Percentiles rank a stretch among this genome's conserved stretches.
Evolutionary conservation across 2,113 vertebrate species (phyloP).

Genomic region (Gymnobelideus leadbeateri): DNA sequence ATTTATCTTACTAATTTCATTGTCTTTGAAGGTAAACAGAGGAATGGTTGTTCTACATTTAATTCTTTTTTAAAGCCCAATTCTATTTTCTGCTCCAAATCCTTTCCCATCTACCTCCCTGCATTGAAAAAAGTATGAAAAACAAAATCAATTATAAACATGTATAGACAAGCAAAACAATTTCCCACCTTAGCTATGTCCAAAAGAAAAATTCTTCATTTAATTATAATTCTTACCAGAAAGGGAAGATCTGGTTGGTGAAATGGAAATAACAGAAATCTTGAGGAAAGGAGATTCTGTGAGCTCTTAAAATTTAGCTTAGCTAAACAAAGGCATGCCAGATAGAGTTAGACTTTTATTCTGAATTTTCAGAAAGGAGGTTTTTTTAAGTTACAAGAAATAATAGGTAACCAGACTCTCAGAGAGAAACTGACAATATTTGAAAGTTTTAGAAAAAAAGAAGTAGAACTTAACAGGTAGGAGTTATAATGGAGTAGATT

Average conservation of each 20-base stretch:
- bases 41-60: not conserved
- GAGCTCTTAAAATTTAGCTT: not conserved
- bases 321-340: not conserved
- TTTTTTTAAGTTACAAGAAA: not conserved
- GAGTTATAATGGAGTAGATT: not conserved
- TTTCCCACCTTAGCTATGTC: not conserved
- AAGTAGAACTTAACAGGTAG: not conserved
- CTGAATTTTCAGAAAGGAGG: not conserved
- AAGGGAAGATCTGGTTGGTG: not conserved
- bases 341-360: not conserved
- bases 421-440: not conserved
- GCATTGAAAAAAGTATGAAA: not conserved
- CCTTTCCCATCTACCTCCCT: not conserved
- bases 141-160: not conserved
- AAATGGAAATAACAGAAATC: not conserved
- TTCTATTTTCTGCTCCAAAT: not conserved
- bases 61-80: not conserved
- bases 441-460: not conserved
- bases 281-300: not conserved
- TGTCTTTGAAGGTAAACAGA: not conserved
- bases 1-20: not conserved
- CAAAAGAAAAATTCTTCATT: not conserved
- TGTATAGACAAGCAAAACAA: not conserved
- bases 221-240: not conserved
- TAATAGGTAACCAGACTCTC: not conserved